phyloP scores from a whole-genome alignment of 2,113 vertebrate species.

The Silurus asotus region DNA sequence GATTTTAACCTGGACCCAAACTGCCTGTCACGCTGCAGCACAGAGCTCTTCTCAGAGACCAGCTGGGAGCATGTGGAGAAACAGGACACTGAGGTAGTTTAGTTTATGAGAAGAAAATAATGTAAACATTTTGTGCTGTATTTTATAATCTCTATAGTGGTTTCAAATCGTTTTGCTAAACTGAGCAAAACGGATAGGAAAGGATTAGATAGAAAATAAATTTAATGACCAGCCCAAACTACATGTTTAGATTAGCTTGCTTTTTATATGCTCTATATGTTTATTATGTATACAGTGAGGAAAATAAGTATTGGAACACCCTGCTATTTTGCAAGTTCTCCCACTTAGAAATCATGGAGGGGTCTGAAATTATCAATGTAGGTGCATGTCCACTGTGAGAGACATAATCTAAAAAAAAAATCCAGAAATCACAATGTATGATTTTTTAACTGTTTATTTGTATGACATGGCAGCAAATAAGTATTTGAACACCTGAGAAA shows the following conservation, averaged over 20 bases:
- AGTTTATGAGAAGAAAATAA: background rate
- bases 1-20: constrained; percentile 94
- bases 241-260: background rate
- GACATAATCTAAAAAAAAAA: too few species aligned
- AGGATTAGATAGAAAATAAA: too few species aligned
- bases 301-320: too few species aligned
- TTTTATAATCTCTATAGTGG: background rate
- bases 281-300: too few species aligned
- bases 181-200: background rate
- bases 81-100: constrained; percentile 90
- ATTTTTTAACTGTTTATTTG: too few species aligned
- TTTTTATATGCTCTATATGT: background rate
- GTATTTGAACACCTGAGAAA: too few species aligned
- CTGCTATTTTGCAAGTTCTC: too few species aligned
- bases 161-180: background rate
- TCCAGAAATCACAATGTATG: too few species aligned
- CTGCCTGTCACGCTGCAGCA: constrained; percentile 97
- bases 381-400: too few species aligned
- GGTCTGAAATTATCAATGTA: too few species aligned
- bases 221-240: background rate
- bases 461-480: too few species aligned
- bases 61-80: constrained; percentile 99
- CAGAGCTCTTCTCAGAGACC: constrained; percentile 96
- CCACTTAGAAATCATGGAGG: too few species aligned
- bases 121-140: background rate